These are phyloP conservation scores for Melanitta fusca DNA, from an alignment of 2,797 vertebrate species.

Conservation along the genomic window DNA sequence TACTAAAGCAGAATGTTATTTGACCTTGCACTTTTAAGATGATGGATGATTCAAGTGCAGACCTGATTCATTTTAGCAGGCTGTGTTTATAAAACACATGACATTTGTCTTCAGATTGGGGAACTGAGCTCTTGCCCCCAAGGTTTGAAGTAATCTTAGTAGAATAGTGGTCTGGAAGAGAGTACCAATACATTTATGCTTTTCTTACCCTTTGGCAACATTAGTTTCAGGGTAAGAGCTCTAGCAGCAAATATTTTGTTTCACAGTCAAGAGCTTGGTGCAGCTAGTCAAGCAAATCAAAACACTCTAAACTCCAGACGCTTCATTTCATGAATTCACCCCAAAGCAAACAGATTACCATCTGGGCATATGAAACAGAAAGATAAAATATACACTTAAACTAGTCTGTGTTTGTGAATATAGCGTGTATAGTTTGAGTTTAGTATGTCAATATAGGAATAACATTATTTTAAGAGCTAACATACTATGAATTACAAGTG, in stretches of 20 bases:
- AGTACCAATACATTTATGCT: background rate
- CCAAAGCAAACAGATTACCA: slow-evolving; percentile 54
- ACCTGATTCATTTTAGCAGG: background rate
- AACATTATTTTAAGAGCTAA: background rate
- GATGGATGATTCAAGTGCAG: background rate
- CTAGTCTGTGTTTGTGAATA: background rate
- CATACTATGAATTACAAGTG: background rate
- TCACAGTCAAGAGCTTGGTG: slow-evolving; percentile 5
- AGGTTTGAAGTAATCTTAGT: background rate
- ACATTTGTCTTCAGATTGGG: background rate
- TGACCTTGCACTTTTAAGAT: slow-evolving; percentile 18
- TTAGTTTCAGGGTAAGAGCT: slow-evolving; percentile 18
- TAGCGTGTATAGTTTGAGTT: background rate
- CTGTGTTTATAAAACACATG: background rate
- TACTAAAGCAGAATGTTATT: slow-evolving; percentile 1
- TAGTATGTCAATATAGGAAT: background rate
- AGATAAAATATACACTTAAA: slow-evolving; percentile 23
- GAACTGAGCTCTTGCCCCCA: background rate
- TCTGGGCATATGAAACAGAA: slow-evolving; percentile 35
- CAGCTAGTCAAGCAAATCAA: slow-evolving; percentile 54
- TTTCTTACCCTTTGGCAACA: slow-evolving; percentile 12
- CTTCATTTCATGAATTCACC: slow-evolving; percentile 49
- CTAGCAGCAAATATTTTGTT: slow-evolving; percentile 29
- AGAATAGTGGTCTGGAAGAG: background rate
- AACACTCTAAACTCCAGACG: slow-evolving; percentile 52